Evolutionary conservation across 2,888 invertebrate genomes (phyloP).

Genomic region (Agrotis exclamationis): DNA sequence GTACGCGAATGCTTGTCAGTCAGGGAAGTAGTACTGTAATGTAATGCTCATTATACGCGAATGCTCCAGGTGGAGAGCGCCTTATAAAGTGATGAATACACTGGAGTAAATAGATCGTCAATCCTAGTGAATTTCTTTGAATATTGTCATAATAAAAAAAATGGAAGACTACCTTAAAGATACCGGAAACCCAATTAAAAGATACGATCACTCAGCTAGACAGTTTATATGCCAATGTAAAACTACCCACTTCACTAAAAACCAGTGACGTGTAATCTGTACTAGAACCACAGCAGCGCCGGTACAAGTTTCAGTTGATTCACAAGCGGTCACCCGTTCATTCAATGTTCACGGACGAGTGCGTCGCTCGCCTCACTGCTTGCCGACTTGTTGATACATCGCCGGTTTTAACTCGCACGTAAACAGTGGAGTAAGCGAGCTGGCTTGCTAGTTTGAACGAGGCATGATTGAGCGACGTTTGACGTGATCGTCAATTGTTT

Average conservation of each 20-base stretch:
- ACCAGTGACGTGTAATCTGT: background rate
- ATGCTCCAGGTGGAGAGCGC: too few relatives aligned
- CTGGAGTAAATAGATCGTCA: background rate
- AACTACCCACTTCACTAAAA: background rate
- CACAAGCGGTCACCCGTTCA: constrained; percentile 58
- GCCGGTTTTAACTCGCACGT: constrained; percentile 47
- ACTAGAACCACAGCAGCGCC: constrained; percentile 7
- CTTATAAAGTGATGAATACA: background rate
- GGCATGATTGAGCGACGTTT: constrained; percentile 20
- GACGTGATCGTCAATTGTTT: constrained; percentile 11
- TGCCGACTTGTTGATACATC: constrained; percentile 71
- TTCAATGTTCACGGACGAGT: constrained; percentile 61
- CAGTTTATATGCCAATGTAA: background rate
- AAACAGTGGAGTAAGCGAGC: constrained; percentile 31
- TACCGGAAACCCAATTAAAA: background rate
- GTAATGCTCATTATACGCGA: too few relatives aligned
- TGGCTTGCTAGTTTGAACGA: constrained; percentile 20
- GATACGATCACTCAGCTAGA: too few relatives aligned
- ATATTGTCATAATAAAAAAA: too few relatives aligned
- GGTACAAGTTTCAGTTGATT: constrained; percentile 61
- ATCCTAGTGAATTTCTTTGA: too few relatives aligned
- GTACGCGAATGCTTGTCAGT: too few relatives aligned
- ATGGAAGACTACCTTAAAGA: background rate
- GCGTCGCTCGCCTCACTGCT: constrained; percentile 60
- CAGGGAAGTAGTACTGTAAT: too few relatives aligned